Evolutionary conservation across 2,888 invertebrate species (phyloP).

Genomic region (Alitta virens): DNA sequence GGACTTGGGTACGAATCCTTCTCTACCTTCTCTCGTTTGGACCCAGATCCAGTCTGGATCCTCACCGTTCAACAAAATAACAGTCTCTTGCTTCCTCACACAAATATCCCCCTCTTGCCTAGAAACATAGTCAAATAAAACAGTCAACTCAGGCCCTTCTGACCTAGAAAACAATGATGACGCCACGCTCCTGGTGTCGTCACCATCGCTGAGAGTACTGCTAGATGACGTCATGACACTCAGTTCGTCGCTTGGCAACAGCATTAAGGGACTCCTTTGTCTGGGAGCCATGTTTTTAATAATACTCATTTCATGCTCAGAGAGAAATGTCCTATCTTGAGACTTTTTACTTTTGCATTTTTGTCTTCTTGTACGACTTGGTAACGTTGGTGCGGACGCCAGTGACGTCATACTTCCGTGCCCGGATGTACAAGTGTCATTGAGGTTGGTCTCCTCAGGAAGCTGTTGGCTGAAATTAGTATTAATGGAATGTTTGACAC

Average conservation of each 20-base stretch:
- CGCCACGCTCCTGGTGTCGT: no score
- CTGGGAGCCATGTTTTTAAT: no score
- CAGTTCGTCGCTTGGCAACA: not conserved
- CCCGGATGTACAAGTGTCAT: no score
- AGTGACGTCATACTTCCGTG: no score
- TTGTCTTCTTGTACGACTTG: no score
- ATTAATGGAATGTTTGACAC: not conserved
- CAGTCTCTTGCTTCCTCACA: not conserved
- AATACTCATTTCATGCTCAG: no score
- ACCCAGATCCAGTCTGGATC: slow-evolving; percentile 1
- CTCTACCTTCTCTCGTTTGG: not conserved
- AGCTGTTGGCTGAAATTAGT: not conserved
- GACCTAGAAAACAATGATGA: not conserved
- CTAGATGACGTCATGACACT: not conserved
- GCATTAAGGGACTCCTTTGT: not conserved
- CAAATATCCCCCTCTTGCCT: not conserved
- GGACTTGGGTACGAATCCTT: not conserved
- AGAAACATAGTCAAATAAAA: not conserved
- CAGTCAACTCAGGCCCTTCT: not conserved
- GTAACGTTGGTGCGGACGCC: no score
- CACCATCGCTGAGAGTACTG: not conserved
- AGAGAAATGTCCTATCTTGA: no score
- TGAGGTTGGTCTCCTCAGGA: not conserved
- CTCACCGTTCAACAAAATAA: not conserved
- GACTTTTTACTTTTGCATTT: no score